Conservation (phyloP, 2,888 invertebrate genomes). For the Pheosia gnoma region DNA sequence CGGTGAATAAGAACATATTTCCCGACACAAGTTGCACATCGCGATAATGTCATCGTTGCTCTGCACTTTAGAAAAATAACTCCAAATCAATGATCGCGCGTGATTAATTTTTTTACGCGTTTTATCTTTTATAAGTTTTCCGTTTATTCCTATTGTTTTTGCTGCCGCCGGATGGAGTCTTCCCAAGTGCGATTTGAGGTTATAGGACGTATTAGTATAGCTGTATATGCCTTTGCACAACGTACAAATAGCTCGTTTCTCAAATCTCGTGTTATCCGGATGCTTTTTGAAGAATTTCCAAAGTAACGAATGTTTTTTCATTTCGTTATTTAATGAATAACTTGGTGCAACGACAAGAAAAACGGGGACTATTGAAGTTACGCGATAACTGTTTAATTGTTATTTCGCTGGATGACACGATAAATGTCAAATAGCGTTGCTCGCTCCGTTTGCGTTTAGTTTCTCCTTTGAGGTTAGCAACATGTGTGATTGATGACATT, state of each 20-base stretch:
- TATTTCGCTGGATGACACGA: no score
- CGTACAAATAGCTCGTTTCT: slow-evolving; percentile 14
- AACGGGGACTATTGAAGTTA: no score
- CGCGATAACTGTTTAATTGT: no score
- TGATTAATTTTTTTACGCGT: neutral
- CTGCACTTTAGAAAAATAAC: neutral
- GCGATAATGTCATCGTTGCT: neutral
- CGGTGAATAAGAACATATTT: neutral
- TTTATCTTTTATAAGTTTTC: neutral
- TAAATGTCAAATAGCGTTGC: no score
- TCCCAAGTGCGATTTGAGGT: slow-evolving; percentile 6
- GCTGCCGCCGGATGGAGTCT: neutral
- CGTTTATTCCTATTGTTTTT: neutral
- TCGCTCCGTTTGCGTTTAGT: no score
- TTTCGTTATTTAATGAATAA: neutral
- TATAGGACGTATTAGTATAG: neutral
- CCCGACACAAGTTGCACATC: neutral
- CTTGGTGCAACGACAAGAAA: no score
- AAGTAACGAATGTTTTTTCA: neutral
- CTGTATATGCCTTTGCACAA: slow-evolving; percentile 8
- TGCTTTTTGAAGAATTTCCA: neutral
- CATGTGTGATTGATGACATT: no score
- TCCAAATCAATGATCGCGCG: neutral
- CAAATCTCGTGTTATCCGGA: neutral
- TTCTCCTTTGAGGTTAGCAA: no score